Base-by-base conservation (phyloP, 2,888 invertebrate species). In the Leptodirus hochenwartii region DNA sequence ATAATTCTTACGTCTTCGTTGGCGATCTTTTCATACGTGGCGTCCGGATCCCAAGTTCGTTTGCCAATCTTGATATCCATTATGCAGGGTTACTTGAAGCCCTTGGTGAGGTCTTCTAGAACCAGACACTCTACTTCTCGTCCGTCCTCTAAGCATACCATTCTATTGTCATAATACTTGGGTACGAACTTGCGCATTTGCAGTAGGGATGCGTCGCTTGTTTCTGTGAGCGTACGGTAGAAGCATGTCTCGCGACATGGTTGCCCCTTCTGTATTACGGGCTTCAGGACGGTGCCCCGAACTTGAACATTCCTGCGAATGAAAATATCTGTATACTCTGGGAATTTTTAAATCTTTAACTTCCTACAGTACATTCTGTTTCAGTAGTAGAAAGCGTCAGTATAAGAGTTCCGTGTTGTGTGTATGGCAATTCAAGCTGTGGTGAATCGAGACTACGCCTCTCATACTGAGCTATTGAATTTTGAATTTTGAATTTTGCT, bases 61-160 rank as follows among this genome's bases (percentile, higher is more conserved):
- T 59, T 64, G 1, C 88, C 88, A 33, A 81, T 69, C 56, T 90
- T 90, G 4, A 88, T 67, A 48, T 90, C 90, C 69, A 87, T 78
- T 20, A 88, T 69, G 47, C 85, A 87, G 0, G 87, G 87, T 49
- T 78, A 73, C 29, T 50, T 46, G 35, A 59, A 59, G 29, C 47
- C 43, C 55, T 67, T 62, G 0, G 79, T 71, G 13, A 85, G 53
- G 49, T 90, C 80, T 44, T 80, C 76, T 43, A 90, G 48, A 38
- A 76, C 66, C 22, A 90, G 59, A 50, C 79, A 87, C 35, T 71
- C 69, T 36, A 75, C 62, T 41, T n/a, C n/a, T n/a, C 69, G 64
- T 51, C 54, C 53, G 0, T 61, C 62, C 29, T 58, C 55, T 39
- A 68, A 51, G 32, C 49, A 45, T 25, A 70, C 49, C 39, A 56